phyloP scores from a whole-genome alignment of 1,140 invertebrate genomes.

The Drosophila seguyi region DNA sequence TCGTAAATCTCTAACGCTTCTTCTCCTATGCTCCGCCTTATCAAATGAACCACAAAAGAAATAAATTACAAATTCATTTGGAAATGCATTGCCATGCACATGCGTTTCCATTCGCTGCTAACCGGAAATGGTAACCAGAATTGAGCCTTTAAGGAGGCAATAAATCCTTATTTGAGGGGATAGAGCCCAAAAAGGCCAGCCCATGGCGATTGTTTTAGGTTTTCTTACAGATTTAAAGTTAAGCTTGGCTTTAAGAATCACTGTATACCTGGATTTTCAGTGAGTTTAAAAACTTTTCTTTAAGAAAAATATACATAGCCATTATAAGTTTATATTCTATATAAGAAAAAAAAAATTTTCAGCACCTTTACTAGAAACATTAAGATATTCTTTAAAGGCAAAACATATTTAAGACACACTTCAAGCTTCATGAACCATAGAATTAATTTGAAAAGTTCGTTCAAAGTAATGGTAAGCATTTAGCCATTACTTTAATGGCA shows the following conservation, averaged over 20 bases:
- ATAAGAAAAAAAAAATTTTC: no score
- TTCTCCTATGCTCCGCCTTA: neutral
- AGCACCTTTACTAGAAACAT: neutral
- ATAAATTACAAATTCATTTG: conserved; percentile 58
- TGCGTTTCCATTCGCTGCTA: conserved; percentile 13
- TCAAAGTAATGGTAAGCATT: neutral
- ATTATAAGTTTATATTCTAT: no score
- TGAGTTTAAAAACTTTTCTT: no score
- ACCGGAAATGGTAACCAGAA: conserved; percentile 19
- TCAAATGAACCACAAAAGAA: conserved; percentile 42
- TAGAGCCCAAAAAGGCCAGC: neutral
- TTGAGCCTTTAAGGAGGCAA: conserved; percentile 13
- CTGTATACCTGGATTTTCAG: no score
- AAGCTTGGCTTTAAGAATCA: no score
- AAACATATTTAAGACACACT: neutral
- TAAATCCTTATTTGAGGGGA: conserved; percentile 19
- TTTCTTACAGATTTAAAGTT: no score
- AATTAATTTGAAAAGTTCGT: neutral
- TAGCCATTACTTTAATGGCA: neutral
- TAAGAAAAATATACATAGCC: no score
- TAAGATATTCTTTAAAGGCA: no score
- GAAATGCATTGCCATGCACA: conserved; percentile 40
- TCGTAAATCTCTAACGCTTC: neutral
- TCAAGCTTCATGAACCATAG: conserved; percentile 1
- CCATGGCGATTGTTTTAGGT: no score